Conservation (phyloP, 2,888 invertebrate species). For the Lasioglossum villosulum region DNA sequence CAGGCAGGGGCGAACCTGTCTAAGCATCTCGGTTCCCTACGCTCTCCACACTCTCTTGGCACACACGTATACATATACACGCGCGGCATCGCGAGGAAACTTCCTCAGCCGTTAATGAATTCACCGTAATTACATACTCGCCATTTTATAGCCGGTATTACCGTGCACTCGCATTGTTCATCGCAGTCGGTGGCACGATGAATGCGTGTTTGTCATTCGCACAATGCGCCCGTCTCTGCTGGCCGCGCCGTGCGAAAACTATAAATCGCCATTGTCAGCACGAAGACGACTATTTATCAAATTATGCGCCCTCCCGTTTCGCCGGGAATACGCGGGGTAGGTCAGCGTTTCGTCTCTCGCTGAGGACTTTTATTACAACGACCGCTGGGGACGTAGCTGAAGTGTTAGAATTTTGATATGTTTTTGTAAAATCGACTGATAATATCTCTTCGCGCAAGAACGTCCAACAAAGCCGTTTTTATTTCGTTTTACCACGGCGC, state of each 20-base stretch:
- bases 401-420: background rate
- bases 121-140: conserved; percentile 48
- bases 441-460: too few relatives aligned
- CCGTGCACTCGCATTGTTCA: conserved; percentile 35
- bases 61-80: background rate
- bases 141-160: conserved; percentile 46
- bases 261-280: conserved; percentile 46
- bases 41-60: background rate
- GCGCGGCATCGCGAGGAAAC: conserved; percentile 39
- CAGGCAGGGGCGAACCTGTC: conserved; percentile 21
- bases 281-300: conserved; percentile 32
- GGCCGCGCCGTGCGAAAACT: conserved; percentile 35
- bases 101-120: conserved; percentile 45
- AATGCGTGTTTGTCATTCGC: conserved; percentile 41
- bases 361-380: background rate
- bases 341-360: background rate
- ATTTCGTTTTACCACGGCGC: too few relatives aligned
- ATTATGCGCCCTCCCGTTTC: background rate
- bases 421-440: too few relatives aligned
- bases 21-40: conserved; percentile 16
- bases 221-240: conserved; percentile 37
- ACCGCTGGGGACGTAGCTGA: background rate
- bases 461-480: too few relatives aligned
- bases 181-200: conserved; percentile 7
- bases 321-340: background rate